Conservation (phyloP, 2,797 vertebrate genomes). For the Gephyroberyx darwinii region DNA sequence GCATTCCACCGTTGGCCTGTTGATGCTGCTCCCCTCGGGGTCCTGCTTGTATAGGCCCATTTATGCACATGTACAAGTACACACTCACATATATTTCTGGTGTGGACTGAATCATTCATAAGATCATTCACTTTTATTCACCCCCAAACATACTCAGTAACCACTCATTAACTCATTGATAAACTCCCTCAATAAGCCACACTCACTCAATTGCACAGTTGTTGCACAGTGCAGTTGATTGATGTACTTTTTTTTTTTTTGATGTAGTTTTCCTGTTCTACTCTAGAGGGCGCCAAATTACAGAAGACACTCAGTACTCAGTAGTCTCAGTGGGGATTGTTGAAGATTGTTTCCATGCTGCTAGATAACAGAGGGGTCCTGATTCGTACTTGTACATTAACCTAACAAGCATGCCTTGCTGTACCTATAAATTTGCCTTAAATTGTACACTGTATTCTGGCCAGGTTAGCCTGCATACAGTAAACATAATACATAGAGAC, state of each 20-base stretch:
- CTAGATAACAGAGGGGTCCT: too few relatives aligned
- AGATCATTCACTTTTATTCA: too few relatives aligned
- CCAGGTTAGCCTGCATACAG: background rate
- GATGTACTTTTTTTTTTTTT: too few relatives aligned
- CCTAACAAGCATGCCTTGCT: background rate
- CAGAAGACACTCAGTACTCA: too few relatives aligned
- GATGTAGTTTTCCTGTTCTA: background rate
- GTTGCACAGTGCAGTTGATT: background rate
- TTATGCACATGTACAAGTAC: background rate
- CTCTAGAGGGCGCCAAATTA: slow-evolving; percentile 20
- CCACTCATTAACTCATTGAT: background rate
- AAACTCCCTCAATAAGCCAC: background rate
- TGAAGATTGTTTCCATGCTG: background rate
- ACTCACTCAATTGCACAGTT: background rate
- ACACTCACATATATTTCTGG: background rate
- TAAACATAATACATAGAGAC: too few relatives aligned
- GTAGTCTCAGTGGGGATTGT: too few relatives aligned
- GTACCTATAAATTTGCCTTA: background rate
- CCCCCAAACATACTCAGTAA: too few relatives aligned
- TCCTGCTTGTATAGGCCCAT: background rate
- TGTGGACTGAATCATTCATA: too few relatives aligned
- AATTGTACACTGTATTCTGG: background rate
- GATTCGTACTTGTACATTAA: background rate
- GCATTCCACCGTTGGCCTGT: slow-evolving; percentile 9
- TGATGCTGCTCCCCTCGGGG: background rate